Percentiles rank a stretch among this genome's conserved stretches.
Conservation (phyloP, 2,113 vertebrate species). For the Picathartes gymnocephalus region DNA sequence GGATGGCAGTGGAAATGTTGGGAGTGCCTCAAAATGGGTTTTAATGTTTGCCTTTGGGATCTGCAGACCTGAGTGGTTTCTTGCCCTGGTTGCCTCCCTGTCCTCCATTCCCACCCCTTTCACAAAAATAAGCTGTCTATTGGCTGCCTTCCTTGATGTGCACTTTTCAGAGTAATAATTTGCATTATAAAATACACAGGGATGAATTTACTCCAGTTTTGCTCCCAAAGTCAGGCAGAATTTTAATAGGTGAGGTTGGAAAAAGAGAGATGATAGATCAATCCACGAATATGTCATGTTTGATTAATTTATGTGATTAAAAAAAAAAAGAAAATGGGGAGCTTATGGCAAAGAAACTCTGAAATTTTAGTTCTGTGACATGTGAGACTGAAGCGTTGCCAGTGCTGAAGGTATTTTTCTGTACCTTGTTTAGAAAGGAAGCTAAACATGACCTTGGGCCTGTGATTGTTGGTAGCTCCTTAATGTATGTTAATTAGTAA, state of each 20-base stretch:
- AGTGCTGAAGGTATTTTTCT: not conserved
- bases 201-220: not conserved
- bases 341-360: not conserved
- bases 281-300: not conserved
- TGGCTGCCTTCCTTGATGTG: not conserved
- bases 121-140: not conserved
- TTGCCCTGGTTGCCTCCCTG: not conserved
- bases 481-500: conserved; percentile 44
- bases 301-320: not conserved
- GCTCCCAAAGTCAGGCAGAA: not conserved
- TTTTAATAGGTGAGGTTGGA: not conserved
- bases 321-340: not conserved
- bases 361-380: not conserved
- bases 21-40: not conserved
- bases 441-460: not conserved
- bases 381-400: not conserved
- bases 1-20: not conserved
- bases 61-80: not conserved
- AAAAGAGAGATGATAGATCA: not conserved
- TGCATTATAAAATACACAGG: not conserved
- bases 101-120: not conserved
- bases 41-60: conserved; percentile 4
- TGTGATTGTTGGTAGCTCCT: not conserved
- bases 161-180: not conserved
- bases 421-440: not conserved